phyloP scores from a whole-genome alignment of 1,140 invertebrate species.

The Bombus vancouverensis region DNA sequence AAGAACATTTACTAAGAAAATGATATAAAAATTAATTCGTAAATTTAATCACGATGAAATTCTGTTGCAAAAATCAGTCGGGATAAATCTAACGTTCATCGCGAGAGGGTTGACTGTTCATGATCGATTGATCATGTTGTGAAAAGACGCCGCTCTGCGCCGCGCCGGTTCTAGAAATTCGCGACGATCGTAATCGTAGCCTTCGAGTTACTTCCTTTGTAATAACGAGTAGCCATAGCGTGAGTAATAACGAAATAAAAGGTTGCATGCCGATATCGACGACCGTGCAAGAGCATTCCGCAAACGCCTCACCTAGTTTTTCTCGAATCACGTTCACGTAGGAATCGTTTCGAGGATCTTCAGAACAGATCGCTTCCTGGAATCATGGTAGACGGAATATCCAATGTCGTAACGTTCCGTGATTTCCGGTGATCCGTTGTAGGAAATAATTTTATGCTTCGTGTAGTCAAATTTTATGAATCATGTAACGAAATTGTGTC shows the following conservation, averaged over 20 bases:
- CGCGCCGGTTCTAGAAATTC: background rate
- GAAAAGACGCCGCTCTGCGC: background rate
- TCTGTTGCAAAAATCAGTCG: background rate
- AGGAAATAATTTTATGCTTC: background rate
- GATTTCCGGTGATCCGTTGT: background rate
- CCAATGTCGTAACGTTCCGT: background rate
- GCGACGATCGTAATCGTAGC: background rate
- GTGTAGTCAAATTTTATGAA: background rate
- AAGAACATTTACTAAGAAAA: too few relatives aligned
- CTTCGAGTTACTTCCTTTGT: conserved; percentile 10
- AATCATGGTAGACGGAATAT: background rate
- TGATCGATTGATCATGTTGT: background rate
- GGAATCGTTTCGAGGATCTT: background rate
- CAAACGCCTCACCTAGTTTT: background rate
- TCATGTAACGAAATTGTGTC: background rate
- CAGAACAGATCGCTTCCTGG: background rate
- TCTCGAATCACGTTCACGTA: background rate
- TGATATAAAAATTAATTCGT: too few relatives aligned
- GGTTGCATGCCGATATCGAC: background rate
- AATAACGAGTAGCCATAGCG: background rate
- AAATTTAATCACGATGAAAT: background rate
- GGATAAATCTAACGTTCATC: background rate
- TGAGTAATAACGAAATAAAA: conserved; percentile 8
- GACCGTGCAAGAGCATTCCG: background rate
- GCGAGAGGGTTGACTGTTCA: background rate